Base-by-base conservation (phyloP, 2,888 invertebrate species). In the Torymus tubicola region DNA sequence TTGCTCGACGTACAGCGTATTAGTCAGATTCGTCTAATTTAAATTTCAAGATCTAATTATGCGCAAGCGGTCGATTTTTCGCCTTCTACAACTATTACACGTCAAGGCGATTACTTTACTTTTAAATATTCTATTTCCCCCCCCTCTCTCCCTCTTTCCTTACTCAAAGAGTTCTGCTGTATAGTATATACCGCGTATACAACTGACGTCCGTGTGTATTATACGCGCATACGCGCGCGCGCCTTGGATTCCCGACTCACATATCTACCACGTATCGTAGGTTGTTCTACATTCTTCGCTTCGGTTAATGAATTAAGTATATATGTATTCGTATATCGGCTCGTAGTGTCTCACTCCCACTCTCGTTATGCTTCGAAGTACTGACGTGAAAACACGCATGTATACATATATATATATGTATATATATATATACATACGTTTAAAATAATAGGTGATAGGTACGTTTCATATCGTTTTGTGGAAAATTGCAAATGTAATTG, bases 21-120 rank as follows among this genome's bases (percentile, higher is more conserved):
- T 83, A 84, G 81, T 83, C 82, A 84, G 80, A 82, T 81, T 81
- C 77, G 72, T 55, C 74, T 82, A 78, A 80, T 82, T 82, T 82
- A 78, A 82, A 82, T 82, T 82, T 80, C 78, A 82, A 82, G 79
- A 82, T 82, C 79, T 73, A 80, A 76, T 82, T 82, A 82, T 82
- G 82, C 82, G 55, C 61, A 12, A 67, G 53, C 53, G 77, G 55
- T 70, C 77, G 71, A 69, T 81, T 79, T 81, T 78, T 75, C 55
- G 68, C 74, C 67, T 78, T 78, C 75, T 75, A 69, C 57, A 76
- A 75, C 75, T 76, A 76, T 80, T 76, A 67, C 75, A 67, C 75
- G 58, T 53, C 81, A 78, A 78, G 78, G 81, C 72, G 71, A 71
- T 78, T 64, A 72, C 67, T 78, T 67, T 31, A 21, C 69, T 71